Evolutionary conservation across 2,888 invertebrate genomes (phyloP).

Genomic region (Neoascia interrupta): DNA sequence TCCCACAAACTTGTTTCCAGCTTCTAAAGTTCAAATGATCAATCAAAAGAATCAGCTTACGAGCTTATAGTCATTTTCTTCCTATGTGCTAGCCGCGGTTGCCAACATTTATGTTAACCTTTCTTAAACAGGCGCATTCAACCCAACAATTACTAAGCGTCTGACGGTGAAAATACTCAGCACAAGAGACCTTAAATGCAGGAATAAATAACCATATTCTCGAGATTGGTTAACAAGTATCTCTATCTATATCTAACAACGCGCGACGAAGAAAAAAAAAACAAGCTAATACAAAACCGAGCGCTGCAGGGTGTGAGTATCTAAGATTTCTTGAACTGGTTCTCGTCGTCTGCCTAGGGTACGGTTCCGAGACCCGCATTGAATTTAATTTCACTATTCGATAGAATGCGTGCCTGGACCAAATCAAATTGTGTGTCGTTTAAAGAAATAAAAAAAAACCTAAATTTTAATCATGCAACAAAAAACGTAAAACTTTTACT

Average conservation of each 20-base stretch:
- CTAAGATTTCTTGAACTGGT: conserved; percentile 45
- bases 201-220: conserved; percentile 52
- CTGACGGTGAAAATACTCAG: conserved; percentile 45
- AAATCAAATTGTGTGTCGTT: conserved; percentile 12
- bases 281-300: conserved; percentile 3
- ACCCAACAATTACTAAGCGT: background rate
- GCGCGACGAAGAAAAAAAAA: background rate
- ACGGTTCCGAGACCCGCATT: background rate
- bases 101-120: conserved; percentile 47
- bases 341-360: conserved; percentile 12
- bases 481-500: conserved; percentile 53
- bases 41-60: conserved; percentile 29
- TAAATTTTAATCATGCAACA: conserved; percentile 39
- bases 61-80: conserved; percentile 26
- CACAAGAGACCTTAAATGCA: conserved; percentile 5
- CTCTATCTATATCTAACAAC: no score
- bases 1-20: background rate
- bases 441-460: conserved; percentile 1
- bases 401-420: background rate
- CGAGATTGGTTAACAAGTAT: conserved; percentile 20
- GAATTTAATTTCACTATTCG: conserved; percentile 30
- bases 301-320: conserved; percentile 6
- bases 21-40: conserved; percentile 49
- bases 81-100: conserved; percentile 3
- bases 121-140: conserved; percentile 24